A percentile compares a stretch with the other conserved stretches of the same genome.
phyloP scores from a whole-genome alignment of 2,797 vertebrate genomes.

The Pantherophis alleghaniensis region DNA sequence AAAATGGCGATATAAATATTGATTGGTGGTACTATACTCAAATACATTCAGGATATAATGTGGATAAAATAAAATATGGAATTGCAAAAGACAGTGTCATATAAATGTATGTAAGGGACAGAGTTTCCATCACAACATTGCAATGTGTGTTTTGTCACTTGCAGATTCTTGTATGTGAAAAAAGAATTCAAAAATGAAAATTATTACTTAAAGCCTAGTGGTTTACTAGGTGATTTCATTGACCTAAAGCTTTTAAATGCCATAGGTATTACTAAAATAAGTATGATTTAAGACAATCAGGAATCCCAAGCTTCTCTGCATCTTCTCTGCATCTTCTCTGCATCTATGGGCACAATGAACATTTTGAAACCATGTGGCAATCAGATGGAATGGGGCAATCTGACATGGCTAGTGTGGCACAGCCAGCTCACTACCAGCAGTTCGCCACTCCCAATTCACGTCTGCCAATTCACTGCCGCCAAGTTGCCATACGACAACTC shows the following conservation, averaged over 20 bases:
- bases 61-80: too few relatives aligned
- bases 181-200: not conserved
- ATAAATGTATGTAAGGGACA: not conserved
- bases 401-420: not conserved
- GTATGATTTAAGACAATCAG: not conserved
- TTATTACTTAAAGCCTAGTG: not conserved
- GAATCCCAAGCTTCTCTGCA: not conserved
- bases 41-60: too few relatives aligned
- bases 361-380: not conserved
- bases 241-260: not conserved
- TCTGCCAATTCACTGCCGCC: not conserved
- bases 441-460: not conserved
- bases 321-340: not conserved
- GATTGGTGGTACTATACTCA: too few relatives aligned
- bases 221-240: not conserved
- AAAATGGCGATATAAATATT: too few relatives aligned
- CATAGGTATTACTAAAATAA: not conserved
- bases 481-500: not conserved
- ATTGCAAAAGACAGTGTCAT: not conserved
- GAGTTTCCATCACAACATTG: not conserved
- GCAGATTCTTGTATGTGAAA: not conserved
- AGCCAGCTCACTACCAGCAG: not conserved
- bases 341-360: not conserved
- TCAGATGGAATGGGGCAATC: not conserved
- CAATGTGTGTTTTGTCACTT: not conserved